Conservation (phyloP, 2,797 vertebrate genomes). For the Oreonectes daqikongensis region DNA sequence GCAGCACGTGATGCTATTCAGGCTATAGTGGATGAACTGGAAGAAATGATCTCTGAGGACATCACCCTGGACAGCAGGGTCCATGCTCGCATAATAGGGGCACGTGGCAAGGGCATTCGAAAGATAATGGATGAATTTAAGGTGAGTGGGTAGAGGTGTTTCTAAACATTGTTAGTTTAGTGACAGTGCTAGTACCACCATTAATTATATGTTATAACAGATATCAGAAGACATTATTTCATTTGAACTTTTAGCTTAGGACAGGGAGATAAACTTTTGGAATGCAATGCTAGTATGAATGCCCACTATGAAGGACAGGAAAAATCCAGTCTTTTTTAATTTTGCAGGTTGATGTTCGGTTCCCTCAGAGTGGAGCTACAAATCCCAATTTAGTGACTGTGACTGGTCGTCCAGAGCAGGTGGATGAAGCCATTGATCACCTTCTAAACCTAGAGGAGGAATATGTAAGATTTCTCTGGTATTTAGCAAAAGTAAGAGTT, state of each 20-base stretch:
- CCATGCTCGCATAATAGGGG: conserved; percentile 95
- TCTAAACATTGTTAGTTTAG: too few relatives aligned
- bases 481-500: neutral
- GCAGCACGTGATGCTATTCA: conserved; percentile 93
- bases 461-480: conserved; percentile 81
- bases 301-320: neutral
- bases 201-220: too few relatives aligned
- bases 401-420: conserved; percentile 92
- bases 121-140: conserved; percentile 99
- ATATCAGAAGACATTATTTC: too few relatives aligned
- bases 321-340: neutral
- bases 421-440: conserved; percentile 98
- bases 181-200: too few relatives aligned
- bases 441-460: conserved; percentile 97
- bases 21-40: conserved; percentile 90
- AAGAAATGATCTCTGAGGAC: conserved; percentile 96
- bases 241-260: too few relatives aligned
- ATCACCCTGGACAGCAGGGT: conserved; percentile 93
- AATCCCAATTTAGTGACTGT: conserved; percentile 94
- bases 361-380: conserved; percentile 92
- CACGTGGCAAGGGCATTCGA: conserved; percentile 95
- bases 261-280: too few relatives aligned
- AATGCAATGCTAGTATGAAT: neutral
- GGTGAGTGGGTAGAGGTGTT: conserved; percentile 70
- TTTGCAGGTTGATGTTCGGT: conserved; percentile 93